These are phyloP conservation scores for Sycobia sp. DNA, from an alignment of 1,140 invertebrate species.

Conservation along the genomic window DNA sequence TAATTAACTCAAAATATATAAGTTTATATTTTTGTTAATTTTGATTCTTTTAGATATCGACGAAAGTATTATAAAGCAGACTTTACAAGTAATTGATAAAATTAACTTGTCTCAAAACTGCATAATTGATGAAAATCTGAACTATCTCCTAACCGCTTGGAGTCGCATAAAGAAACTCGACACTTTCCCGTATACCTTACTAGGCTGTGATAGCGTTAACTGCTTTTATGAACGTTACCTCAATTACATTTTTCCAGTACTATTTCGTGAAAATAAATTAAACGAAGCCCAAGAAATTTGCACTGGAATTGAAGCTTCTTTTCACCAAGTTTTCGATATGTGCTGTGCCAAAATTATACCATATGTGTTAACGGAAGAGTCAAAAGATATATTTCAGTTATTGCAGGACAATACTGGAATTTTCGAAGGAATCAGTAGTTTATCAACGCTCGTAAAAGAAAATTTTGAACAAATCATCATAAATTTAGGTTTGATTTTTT, in stretches of 20 bases:
- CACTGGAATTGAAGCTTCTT: slow-evolving; percentile 40
- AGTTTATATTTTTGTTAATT: too few species aligned
- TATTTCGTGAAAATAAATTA: slow-evolving; percentile 30
- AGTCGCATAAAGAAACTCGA: slow-evolving; percentile 39
- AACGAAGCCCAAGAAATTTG: slow-evolving; percentile 43
- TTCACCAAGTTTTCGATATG: slow-evolving; percentile 51
- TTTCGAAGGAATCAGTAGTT: slow-evolving; percentile 37
- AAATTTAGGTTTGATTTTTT: too few species aligned
- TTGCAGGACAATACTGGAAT: slow-evolving; percentile 38
- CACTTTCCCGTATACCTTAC: slow-evolving; percentile 54
- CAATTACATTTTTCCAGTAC: slow-evolving; percentile 42
- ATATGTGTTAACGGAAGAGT: slow-evolving; percentile 40
- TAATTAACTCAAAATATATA: too few species aligned
- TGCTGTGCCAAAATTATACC: slow-evolving; percentile 50
- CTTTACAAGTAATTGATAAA: slow-evolving; percentile 43
- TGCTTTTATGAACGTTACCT: slow-evolving; percentile 57
- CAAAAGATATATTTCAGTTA: slow-evolving; percentile 1
- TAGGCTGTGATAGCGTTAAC: slow-evolving; percentile 44
- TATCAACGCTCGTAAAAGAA: slow-evolving; percentile 39
- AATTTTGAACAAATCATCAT: slow-evolving; percentile 46
- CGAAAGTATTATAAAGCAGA: slow-evolving; percentile 43
- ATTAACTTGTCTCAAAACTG: slow-evolving; percentile 34
- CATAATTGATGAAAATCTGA: slow-evolving; percentile 55
- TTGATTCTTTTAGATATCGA: slow-evolving; percentile 39
- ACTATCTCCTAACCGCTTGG: slow-evolving; percentile 47